Evolutionary conservation across 2,113 vertebrate genomes (phyloP).

Genomic region (Periophthalmus modestus): DNA sequence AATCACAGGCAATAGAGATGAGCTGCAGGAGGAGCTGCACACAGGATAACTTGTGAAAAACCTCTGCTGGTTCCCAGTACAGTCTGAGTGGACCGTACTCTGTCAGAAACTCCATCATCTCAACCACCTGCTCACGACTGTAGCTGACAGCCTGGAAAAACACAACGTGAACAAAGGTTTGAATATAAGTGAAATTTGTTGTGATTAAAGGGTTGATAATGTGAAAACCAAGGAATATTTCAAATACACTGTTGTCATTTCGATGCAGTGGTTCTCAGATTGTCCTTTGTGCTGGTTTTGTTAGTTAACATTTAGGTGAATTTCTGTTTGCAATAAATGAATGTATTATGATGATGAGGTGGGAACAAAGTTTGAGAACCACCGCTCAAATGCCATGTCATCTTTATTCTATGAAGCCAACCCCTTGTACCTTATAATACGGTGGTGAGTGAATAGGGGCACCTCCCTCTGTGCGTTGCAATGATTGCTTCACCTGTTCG

Average conservation of each 20-base stretch:
- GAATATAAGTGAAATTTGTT: no score
- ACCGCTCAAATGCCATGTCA: neutral
- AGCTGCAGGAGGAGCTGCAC: constrained; percentile 96
- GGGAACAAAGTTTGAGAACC: neutral
- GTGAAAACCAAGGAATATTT: neutral
- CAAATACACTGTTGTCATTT: neutral
- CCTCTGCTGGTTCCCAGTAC: constrained; percentile 97
- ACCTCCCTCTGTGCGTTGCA: constrained; percentile 96
- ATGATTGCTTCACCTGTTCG: constrained; percentile 96
- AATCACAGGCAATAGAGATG: constrained; percentile 96
- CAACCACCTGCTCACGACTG: constrained; percentile 95
- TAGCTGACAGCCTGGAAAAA: constrained; percentile 89
- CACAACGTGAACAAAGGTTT: neutral
- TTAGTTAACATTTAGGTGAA: neutral
- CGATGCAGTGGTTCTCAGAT: neutral
- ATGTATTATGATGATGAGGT: neutral
- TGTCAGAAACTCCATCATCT: constrained; percentile 99
- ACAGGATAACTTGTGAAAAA: constrained; percentile 95
- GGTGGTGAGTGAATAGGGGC: constrained; percentile 93
- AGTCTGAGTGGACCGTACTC: constrained; percentile 92
- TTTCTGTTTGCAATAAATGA: neutral
- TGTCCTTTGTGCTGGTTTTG: neutral
- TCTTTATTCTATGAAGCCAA: neutral
- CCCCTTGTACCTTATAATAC: constrained; percentile 88
- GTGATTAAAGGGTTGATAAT: neutral